Percentiles rank a stretch among this genome's conserved stretches.
These are phyloP conservation scores for Euleptes europaea DNA, from an alignment of 2,113 vertebrate genomes.

Conservation along the genomic window DNA sequence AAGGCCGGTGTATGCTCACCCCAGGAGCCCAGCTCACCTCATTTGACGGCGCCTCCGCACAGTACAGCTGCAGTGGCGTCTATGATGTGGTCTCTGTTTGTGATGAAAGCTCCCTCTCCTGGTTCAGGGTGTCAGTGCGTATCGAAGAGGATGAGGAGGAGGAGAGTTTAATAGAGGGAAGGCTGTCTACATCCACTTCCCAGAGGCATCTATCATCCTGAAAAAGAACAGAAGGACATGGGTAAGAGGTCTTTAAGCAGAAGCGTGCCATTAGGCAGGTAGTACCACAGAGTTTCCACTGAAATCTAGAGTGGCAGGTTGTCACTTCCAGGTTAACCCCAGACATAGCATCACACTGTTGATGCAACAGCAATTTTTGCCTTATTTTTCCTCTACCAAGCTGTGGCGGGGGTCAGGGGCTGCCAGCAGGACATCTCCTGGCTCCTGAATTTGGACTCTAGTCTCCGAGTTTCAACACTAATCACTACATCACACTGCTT, in stretches of 20 bases:
- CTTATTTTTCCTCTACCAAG: too few relatives aligned
- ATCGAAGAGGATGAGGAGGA: conserved; percentile 27
- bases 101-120: conserved; percentile 10
- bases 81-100: conserved; percentile 61
- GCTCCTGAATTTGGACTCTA: too few relatives aligned
- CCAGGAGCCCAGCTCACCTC: conserved; percentile 40
- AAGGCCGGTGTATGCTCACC: conserved; percentile 48
- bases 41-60: conserved; percentile 47
- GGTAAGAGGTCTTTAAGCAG: conserved; percentile 53
- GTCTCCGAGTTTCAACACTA: too few relatives aligned
- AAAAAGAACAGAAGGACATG: conserved; percentile 34
- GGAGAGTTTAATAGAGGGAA: neutral
- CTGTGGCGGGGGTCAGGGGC: too few relatives aligned
- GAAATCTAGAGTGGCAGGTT: too few relatives aligned
- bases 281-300: too few relatives aligned
- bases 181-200: conserved; percentile 24
- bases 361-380: too few relatives aligned
- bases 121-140: conserved; percentile 59
- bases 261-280: neutral
- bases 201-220: conserved; percentile 40
- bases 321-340: too few relatives aligned
- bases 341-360: too few relatives aligned
- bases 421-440: too few relatives aligned
- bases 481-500: too few relatives aligned
- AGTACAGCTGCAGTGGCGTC: conserved; percentile 21